Evolutionary conservation across 2,113 vertebrate genomes (phyloP), one percentile per base, ranked within the genome.

Genomic region (Equus przewalskii): DNA sequence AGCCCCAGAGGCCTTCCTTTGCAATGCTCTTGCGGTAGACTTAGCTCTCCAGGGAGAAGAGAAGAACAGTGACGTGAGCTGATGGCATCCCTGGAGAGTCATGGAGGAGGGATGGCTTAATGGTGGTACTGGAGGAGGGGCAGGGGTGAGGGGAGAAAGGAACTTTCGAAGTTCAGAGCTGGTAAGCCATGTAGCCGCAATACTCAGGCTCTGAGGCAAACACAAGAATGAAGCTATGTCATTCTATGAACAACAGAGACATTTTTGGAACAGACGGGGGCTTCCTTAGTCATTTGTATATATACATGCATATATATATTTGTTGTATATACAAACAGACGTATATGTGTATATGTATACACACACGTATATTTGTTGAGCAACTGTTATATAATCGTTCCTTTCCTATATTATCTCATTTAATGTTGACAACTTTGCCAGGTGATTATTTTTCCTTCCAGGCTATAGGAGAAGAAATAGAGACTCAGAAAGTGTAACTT

Each of bases 371-470:
- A 56, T 54, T 41, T 62, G 30, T 81, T 65, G n/a, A 90, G 41
- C 44, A 64, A 75, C 41, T n/a, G 46, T 33, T 84, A 1, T 33
- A 15, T 18, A 26, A 60, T 46, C 28, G 46, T 18, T 51, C 49
- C 28, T 89, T 94, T 69, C 51, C 36, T 65, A 16, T 44, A 60
- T 30, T 56, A 30, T 70, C 13, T 91, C 49, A 69, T 69, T 87
- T 70, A 84, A 85, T 30, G 56, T 41, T 36, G 62, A 65, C 12
- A 69, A 26, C 72, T 72, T 83, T 82, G 54, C 79, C 12, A 1
- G 30, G 36, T 41, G 49, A 18, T 89, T 82, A 14, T 60, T 97
- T 94, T 91, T 79, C n/a, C 60, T 56, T 94, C 36, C 21, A 83
- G n/a, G 24, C 26, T 58, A 15, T 19, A 51, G 60, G 65, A 82